A percentile compares a stretch with the other conserved stretches of the same genome.
Conservation (phyloP, 2,888 invertebrate genomes). For the Clunio marinus region DNA sequence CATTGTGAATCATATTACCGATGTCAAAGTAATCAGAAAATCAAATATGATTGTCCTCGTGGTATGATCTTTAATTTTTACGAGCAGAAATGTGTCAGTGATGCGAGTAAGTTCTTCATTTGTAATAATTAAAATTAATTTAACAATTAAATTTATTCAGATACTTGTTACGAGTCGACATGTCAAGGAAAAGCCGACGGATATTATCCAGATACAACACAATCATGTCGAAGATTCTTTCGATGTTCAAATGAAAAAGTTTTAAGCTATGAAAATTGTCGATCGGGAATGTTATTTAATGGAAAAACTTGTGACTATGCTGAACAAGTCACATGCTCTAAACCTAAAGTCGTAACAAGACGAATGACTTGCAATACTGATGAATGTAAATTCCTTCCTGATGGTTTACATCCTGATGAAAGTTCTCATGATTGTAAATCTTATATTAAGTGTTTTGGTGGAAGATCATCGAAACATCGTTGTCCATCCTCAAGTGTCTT, state of each 20-base stretch:
- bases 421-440: constrained; percentile 45
- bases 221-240: constrained; percentile 55
- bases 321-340: constrained; percentile 52
- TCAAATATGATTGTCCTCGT: constrained; percentile 54
- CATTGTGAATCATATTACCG: constrained; percentile 58
- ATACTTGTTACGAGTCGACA: constrained; percentile 58
- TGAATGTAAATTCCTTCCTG: constrained; percentile 43
- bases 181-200: constrained; percentile 59
- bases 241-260: constrained; percentile 54
- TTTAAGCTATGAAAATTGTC: constrained; percentile 54
- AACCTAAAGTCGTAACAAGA: constrained; percentile 49
- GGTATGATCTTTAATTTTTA: constrained; percentile 57
- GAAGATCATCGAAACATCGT: constrained; percentile 43
- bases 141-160: constrained; percentile 42
- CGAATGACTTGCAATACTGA: background rate
- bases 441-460: constrained; percentile 46
- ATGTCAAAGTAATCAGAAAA: constrained; percentile 51
- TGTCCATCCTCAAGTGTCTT: constrained; percentile 46
- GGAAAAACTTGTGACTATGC: constrained; percentile 53
- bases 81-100: constrained; percentile 55
- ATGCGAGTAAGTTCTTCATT: constrained; percentile 46
- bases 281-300: constrained; percentile 53
- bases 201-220: constrained; percentile 56
- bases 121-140: background rate
- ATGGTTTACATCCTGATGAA: constrained; percentile 48